Conservation (phyloP, 2,888 invertebrate genomes). For the Chamaedrilus cognettii region DNA sequence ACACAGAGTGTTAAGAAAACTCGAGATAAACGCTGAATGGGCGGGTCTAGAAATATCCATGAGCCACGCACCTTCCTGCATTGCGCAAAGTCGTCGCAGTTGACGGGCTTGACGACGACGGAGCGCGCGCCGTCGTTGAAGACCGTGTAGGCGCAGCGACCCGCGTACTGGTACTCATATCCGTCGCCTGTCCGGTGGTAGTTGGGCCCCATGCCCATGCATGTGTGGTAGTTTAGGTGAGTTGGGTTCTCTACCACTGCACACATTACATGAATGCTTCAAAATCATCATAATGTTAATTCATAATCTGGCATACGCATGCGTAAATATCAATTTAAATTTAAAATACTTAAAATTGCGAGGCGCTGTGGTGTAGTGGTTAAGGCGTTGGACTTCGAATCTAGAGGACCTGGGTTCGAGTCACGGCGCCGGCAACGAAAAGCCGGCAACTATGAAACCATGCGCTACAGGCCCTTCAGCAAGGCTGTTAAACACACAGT, state of each 20-base stretch:
- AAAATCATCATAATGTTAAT: not conserved
- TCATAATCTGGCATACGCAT: not conserved
- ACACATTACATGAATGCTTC: not conserved
- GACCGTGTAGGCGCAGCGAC: constrained; percentile 71
- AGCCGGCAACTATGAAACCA: too few relatives aligned
- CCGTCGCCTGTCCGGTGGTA: constrained; percentile 81
- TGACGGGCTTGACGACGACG: constrained; percentile 23
- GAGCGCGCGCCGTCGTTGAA: constrained; percentile 24
- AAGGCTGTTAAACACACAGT: too few relatives aligned
- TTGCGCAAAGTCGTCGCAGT: constrained; percentile 27
- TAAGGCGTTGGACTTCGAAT: too few relatives aligned
- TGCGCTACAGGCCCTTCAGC: too few relatives aligned
- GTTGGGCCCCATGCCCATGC: constrained; percentile 28
- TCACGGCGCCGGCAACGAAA: not conserved
- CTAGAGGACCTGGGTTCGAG: too few relatives aligned
- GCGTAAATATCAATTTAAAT: too few relatives aligned
- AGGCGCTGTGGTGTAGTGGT: too few relatives aligned
- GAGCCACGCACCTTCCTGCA: constrained; percentile 32
- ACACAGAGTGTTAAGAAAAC: too few relatives aligned
- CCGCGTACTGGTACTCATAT: constrained; percentile 71
- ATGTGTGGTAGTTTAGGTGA: constrained; percentile 25
- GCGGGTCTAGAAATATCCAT: too few relatives aligned
- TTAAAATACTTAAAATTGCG: too few relatives aligned
- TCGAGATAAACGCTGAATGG: too few relatives aligned
- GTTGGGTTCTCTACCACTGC: constrained; percentile 10